Percentiles rank a stretch among this genome's conserved stretches.
Conservation (phyloP, 2,797 vertebrate genomes). For the Setipinna tenuifilis region DNA sequence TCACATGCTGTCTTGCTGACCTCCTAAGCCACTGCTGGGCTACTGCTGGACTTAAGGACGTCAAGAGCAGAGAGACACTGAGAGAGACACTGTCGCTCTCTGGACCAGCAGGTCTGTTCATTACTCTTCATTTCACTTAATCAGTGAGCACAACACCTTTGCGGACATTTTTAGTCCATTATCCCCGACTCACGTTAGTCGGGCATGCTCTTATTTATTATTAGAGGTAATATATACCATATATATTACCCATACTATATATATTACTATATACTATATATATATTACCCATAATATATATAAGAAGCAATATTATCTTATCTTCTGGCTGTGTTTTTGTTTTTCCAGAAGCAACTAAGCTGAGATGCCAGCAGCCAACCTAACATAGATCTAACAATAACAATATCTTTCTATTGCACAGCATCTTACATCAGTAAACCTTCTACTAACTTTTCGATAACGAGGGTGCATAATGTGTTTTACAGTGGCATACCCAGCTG, state of each 20-base stretch:
- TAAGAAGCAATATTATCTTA: too few species aligned
- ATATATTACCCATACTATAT: too few species aligned
- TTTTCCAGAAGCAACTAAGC: background rate
- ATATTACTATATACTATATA: too few species aligned
- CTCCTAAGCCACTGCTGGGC: too few species aligned
- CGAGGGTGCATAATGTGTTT: background rate
- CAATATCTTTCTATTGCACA: background rate
- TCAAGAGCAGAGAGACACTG: background rate
- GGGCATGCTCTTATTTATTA: too few species aligned
- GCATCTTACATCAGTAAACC: background rate
- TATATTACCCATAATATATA: too few species aligned
- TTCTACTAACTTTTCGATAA: slow-evolving; percentile 35
- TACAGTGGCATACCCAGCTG: slow-evolving; percentile 22
- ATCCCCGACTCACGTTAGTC: background rate
- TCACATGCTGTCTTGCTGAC: too few species aligned
- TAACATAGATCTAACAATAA: too few species aligned
- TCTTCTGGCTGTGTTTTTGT: background rate
- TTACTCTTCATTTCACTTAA: background rate
- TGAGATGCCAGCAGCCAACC: background rate
- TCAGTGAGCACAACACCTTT: background rate
- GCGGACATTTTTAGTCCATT: background rate
- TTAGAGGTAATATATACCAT: too few species aligned
- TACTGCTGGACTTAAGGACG: background rate
- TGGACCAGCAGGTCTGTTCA: background rate
- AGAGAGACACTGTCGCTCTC: background rate